Percentiles rank a stretch among this genome's conserved stretches.
Conservation (phyloP, 35 echinoderm and acorn worm species). For the Ptychodera flava region DNA sequence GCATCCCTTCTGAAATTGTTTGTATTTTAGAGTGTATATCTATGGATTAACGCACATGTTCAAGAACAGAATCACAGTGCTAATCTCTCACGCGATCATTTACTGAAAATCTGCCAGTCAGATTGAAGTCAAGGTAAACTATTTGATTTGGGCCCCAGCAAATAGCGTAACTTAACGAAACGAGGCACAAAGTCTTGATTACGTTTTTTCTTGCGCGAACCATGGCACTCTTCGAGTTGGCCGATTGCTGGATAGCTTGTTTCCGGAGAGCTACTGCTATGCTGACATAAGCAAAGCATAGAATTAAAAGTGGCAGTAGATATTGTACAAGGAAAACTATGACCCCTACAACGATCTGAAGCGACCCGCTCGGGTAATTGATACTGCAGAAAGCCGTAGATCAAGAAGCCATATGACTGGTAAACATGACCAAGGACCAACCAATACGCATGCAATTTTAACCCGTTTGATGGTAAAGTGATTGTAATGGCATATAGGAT, state of each 20-base stretch:
- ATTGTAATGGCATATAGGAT: conserved; percentile 36
- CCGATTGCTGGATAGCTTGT: background rate
- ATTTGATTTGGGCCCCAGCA: conserved; percentile 89
- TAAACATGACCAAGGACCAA: conserved; percentile 15
- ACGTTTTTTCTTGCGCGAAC: conserved; percentile 44
- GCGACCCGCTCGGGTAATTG: background rate
- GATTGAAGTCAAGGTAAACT: conserved; percentile 62
- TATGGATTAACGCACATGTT: conserved; percentile 70
- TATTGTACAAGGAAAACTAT: conserved; percentile 17
- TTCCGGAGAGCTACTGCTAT: too few relatives aligned
- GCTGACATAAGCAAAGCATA: conserved; percentile 6
- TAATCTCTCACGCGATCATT: background rate
- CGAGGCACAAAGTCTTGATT: conserved; percentile 60
- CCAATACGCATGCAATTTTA: conserved; percentile 14
- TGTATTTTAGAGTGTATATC: conserved; percentile 51
- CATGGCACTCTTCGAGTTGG: background rate
- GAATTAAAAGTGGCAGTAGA: conserved; percentile 18
- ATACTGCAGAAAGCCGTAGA: conserved; percentile 3
- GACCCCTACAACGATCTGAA: conserved; percentile 20
- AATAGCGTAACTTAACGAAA: conserved; percentile 61
- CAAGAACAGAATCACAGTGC: conserved; percentile 34
- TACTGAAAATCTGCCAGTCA: conserved; percentile 29
- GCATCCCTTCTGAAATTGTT: too few relatives aligned
- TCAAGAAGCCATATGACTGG: conserved; percentile 16
- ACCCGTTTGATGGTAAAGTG: conserved; percentile 7